Base-by-base conservation (phyloP, 2,888 invertebrate species). In the Pristionchus arcanus region DNA sequence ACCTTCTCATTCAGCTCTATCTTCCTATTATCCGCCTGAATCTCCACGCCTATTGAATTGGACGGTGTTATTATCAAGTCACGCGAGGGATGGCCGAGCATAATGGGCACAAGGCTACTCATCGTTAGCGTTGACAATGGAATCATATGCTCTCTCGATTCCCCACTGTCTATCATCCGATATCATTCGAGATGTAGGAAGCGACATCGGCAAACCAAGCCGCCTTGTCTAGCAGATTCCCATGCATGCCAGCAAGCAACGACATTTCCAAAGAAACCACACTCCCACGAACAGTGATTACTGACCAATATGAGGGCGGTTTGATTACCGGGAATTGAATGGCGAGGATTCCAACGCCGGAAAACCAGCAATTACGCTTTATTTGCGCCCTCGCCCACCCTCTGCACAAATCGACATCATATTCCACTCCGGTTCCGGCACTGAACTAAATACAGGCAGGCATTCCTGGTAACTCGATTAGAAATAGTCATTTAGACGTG, bases 121-220 rank as follows among this genome's bases (percentile, higher is more conserved):
- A 63, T 63, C 63, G 63, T n/a, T n/a, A 59, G n/a, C n/a, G 63
- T 63, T n/a, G 63, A 63, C 63, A 63, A 63, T 25, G n/a, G 63
- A 63, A n/a, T 25, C 63, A 63, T 21, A 19, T 5, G 25, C 25
- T 63, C 63, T 63, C 25, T 25, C n/a, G 0, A 11, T 19, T 59
- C 5, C 59, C 13, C 59, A 59, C 25, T 5, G 25, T 59, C 59
- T 59, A 16, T 59, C 59, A 19, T 25, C 59, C 25, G 19, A 19
- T 59, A n/a, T 25, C 21, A 59, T 59, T 49, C 42, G 59, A 59
- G 25, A 59, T 19, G 59, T 59, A 4, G 19, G n/a, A 63, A 25
- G n/a, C n/a, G 25, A 21, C 63, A 63, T 63, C n/a, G 63, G n/a
- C n/a, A 25, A 63, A 63, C 63, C 63, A 63, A 63, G 63, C 42